Base-by-base conservation (phyloP, 1,140 invertebrate species). In the Ips typographus region DNA sequence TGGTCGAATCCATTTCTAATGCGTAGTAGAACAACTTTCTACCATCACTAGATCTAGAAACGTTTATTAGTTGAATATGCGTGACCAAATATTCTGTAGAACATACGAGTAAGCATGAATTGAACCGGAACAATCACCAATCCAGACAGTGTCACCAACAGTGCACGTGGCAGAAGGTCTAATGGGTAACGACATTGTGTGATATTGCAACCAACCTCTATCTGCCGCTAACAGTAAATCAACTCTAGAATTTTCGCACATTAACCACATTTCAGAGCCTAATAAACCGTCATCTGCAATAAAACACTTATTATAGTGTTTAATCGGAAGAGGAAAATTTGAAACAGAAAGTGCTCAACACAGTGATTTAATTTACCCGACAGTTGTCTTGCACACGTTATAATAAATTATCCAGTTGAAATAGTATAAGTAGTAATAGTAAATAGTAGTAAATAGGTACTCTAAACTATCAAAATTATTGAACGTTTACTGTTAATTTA, bases 61-160 rank as follows among this genome's bases (percentile, higher is more conserved):
- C 37, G 44, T 51, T 57, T 2, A 37, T 63, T 38, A 51, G 38
- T 63, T 8, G 22, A 6, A 49, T 22, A 49, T 22, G 22, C 3
- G 7, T 49, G 44, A 8, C 44, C 44, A 49, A 49, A 49, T 8
- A 49, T 8, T 49, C 44, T 22, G 22, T 22, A 22, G 22, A 22
- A 84, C 84, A 84, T 75, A 89, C 88, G 83, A 84, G 73, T 92
- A 95, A 1, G 92, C 90, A 74, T 93, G 90, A 57, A 96, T 86
- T 64, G 89, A 87, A 8, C 92, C 93, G 0, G 85, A 82, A 63
- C 88, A 90, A 80, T 96, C 94, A 0, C 94, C 94, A 64, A 95
- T 86, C 94, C 94, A 97, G 57, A 96, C 87, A 43, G 84, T 83
- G 67, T 85, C 83, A 69, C 88, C 85, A 37, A 94, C 86, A 2